Percentiles rank a stretch among this genome's conserved stretches.
These are phyloP conservation scores for Cepphus grylle DNA, from an alignment of 2,113 vertebrate genomes.

Conservation along the genomic window DNA sequence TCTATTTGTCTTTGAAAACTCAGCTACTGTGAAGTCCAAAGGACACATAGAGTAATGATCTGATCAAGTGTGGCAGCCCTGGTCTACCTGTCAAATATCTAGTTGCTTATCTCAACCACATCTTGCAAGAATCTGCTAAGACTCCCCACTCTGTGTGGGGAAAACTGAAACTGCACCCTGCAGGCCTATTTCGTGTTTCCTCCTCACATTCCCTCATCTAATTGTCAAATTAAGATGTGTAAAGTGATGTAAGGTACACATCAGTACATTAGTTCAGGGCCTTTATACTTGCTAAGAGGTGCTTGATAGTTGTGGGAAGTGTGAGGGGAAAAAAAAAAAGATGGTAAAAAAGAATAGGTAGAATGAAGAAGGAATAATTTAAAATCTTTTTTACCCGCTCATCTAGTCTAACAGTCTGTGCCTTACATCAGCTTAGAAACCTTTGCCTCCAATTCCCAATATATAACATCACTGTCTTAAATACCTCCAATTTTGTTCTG, in stretches of 20 bases:
- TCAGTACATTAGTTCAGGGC: not conserved
- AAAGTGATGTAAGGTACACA: not conserved
- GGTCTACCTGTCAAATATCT: not conserved
- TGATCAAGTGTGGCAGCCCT: not conserved
- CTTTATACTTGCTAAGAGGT: not conserved
- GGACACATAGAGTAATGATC: not conserved
- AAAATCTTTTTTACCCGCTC: not conserved
- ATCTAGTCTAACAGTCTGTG: not conserved
- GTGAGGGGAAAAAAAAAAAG: fast-evolving
- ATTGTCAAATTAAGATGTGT: not conserved
- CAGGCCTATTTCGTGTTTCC: not conserved
- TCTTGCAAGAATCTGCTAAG: not conserved
- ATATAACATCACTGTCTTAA: not conserved
- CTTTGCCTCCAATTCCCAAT: not conserved
- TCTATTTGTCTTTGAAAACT: not conserved
- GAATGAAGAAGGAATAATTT: not conserved
- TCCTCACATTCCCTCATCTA: not conserved
- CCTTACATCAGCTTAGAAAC: not conserved
- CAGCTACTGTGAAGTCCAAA: not conserved
- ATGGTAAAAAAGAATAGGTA: not conserved
- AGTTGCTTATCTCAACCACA: not conserved
- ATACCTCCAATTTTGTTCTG: not conserved
- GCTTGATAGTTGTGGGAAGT: not conserved
- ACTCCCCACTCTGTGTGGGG: fast-evolving
- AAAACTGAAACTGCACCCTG: not conserved